A percentile compares a stretch with the other conserved stretches of the same genome.
phyloP scores from a whole-genome alignment of 2,797 vertebrate genomes.

The Sebastiscus tertius region DNA sequence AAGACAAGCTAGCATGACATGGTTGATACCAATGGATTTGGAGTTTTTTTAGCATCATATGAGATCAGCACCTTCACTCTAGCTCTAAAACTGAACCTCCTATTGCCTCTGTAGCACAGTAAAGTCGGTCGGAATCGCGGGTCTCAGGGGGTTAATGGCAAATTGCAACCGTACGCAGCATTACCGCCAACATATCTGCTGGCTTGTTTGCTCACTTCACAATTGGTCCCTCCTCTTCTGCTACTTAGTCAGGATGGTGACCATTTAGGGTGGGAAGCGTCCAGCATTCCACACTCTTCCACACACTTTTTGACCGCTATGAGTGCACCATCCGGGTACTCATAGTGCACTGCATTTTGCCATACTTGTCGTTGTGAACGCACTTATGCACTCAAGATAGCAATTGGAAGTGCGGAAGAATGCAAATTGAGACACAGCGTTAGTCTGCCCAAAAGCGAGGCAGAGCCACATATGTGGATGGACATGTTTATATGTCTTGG shows the following conservation, averaged over 20 bases:
- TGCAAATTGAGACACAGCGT: background rate
- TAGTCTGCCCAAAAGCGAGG: background rate
- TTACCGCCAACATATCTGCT: background rate
- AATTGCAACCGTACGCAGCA: background rate
- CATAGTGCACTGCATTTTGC: background rate
- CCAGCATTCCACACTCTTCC: background rate
- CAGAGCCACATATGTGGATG: background rate
- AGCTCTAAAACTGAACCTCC: too few relatives aligned
- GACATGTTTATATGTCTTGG: background rate
- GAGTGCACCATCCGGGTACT: background rate
- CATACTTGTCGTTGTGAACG: background rate
- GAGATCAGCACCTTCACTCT: too few relatives aligned
- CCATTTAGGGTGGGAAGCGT: background rate
- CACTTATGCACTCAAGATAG: background rate
- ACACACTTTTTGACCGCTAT: background rate
- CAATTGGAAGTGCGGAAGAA: background rate
- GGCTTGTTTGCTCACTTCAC: background rate
- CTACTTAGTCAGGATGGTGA: background rate
- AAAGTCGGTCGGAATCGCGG: too few relatives aligned
- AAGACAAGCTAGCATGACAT: background rate
- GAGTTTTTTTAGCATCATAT: too few relatives aligned
- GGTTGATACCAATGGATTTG: too few relatives aligned
- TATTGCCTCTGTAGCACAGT: too few relatives aligned
- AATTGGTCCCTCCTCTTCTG: background rate
- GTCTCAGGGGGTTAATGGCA: background rate